Conservation (phyloP, 2,888 invertebrate genomes). For the Agriopis marginaria region DNA sequence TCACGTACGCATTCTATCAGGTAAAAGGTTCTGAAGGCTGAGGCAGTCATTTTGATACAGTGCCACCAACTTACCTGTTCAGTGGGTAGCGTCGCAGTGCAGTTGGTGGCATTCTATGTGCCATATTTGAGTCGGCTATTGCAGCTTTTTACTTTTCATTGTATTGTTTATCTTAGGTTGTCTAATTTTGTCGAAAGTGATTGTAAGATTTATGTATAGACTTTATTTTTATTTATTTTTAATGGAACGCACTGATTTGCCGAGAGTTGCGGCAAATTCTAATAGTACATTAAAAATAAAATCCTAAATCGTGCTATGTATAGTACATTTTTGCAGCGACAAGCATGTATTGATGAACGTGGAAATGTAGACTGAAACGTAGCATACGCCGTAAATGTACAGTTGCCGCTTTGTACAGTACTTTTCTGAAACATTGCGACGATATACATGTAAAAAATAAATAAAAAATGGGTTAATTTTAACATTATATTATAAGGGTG, state of each 20-base stretch:
- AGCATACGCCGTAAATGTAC: too few species aligned
- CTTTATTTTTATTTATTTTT: slow-evolving; percentile 42
- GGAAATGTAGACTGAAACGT: too few species aligned
- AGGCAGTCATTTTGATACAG: neutral
- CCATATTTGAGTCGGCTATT: slow-evolving; percentile 8
- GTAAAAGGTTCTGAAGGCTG: too few species aligned
- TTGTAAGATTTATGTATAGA: slow-evolving; percentile 30
- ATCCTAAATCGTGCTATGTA: neutral
- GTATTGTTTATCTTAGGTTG: slow-evolving; percentile 25
- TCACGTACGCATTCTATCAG: too few species aligned
- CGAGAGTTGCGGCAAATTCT: neutral
- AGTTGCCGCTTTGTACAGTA: too few species aligned
- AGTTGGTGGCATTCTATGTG: neutral
- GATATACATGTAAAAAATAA: too few species aligned
- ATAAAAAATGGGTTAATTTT: too few species aligned
- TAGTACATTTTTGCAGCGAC: neutral
- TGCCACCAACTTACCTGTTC: neutral
- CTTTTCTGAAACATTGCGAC: too few species aligned
- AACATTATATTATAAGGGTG: too few species aligned
- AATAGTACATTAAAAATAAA: neutral
- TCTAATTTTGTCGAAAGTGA: slow-evolving; percentile 13
- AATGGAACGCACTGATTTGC: neutral
- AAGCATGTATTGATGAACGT: too few species aligned
- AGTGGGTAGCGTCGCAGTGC: neutral
- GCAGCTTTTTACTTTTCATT: slow-evolving; percentile 21